These are phyloP conservation scores for Eulithis testata DNA, from an alignment of 2,888 invertebrate species.

Conservation along the genomic window DNA sequence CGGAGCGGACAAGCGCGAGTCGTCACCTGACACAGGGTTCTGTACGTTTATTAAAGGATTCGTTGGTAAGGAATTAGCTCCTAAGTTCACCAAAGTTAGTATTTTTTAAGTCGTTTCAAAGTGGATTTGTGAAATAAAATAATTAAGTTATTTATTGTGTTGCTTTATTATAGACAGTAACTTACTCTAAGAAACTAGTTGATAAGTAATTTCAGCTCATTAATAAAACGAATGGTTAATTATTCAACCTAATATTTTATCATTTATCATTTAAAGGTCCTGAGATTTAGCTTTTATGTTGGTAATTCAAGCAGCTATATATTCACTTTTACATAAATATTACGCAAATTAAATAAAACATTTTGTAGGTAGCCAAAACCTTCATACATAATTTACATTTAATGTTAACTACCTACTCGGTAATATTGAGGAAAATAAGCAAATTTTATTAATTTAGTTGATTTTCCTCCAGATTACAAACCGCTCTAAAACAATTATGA, in stretches of 20 bases:
- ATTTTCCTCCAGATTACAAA: constrained; percentile 16
- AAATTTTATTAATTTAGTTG: background rate
- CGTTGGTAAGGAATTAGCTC: too few species aligned
- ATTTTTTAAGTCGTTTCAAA: too few species aligned
- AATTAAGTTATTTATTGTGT: too few species aligned
- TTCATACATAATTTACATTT: background rate
- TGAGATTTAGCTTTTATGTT: constrained; percentile 3
- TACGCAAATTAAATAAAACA: background rate
- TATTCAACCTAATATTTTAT: background rate
- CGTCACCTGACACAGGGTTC: background rate
- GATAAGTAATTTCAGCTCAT: background rate
- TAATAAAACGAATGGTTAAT: constrained; percentile 7
- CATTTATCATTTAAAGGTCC: constrained; percentile 5
- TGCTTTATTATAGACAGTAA: too few species aligned
- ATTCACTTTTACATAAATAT: background rate
- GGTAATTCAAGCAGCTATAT: background rate
- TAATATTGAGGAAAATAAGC: too few species aligned
- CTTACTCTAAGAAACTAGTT: too few species aligned
- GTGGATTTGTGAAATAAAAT: too few species aligned
- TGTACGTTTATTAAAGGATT: too few species aligned
- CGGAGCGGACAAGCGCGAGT: background rate
- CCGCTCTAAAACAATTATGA: constrained; percentile 28
- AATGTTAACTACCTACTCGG: background rate
- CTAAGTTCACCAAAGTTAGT: too few species aligned
- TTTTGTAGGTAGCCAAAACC: background rate